These are phyloP conservation scores for Xenentodon cancila DNA, from an alignment of 2,797 vertebrate genomes.

Conservation along the genomic window DNA sequence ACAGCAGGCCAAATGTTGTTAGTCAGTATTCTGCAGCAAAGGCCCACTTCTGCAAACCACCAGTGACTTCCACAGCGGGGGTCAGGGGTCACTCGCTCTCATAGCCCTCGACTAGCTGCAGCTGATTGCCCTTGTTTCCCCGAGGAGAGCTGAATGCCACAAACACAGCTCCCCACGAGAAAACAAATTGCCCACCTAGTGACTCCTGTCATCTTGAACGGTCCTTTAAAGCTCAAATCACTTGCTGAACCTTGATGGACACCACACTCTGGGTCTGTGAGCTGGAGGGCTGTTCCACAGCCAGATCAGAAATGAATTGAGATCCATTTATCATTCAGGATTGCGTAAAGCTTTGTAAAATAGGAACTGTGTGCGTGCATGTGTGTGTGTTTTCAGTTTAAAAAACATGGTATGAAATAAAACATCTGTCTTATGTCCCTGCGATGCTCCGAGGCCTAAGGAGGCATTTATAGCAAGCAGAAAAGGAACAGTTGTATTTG, in stretches of 20 bases:
- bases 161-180: slow-evolving; percentile 63
- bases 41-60: slow-evolving; percentile 39
- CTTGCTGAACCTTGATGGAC: slow-evolving; percentile 61
- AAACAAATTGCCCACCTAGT: slow-evolving; percentile 67
- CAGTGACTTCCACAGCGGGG: slow-evolving; percentile 35
- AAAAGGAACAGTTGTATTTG: slow-evolving; percentile 74
- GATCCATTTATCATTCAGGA: slow-evolving; percentile 67
- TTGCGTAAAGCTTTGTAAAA: slow-evolving; percentile 45
- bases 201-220: slow-evolving; percentile 70
- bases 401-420: slow-evolving; percentile 75
- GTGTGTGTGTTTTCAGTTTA: slow-evolving; percentile 39
- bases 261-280: slow-evolving; percentile 35
- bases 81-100: slow-evolving; percentile 59
- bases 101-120: slow-evolving; percentile 57
- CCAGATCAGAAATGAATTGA: slow-evolving; percentile 36
- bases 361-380: slow-evolving; percentile 21
- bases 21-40: slow-evolving; percentile 1
- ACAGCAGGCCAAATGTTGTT: slow-evolving; percentile 5
- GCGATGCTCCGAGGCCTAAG: slow-evolving; percentile 63
- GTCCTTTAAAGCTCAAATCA: slow-evolving; percentile 62
- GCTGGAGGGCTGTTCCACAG: slow-evolving; percentile 49
- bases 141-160: slow-evolving; percentile 53
- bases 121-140: slow-evolving; percentile 70
- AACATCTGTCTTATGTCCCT: slow-evolving; percentile 78
- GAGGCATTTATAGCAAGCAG: slow-evolving; percentile 75